Conservation (phyloP, 2,888 invertebrate genomes). For the Tortrix viridana region DNA sequence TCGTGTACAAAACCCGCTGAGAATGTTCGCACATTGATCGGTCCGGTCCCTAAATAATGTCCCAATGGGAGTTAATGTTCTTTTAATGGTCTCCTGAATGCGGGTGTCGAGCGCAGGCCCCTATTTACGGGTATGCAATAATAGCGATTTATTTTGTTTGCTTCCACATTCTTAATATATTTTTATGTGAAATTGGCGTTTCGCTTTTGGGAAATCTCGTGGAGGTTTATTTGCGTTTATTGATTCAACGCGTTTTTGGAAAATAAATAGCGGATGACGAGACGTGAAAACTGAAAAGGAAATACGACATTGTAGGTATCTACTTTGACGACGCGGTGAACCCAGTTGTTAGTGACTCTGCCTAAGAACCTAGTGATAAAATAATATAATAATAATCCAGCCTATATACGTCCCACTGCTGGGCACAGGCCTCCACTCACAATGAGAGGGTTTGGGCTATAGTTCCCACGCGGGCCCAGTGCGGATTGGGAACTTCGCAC, state of each 20-base stretch:
- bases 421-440: too few relatives aligned
- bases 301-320: too few relatives aligned
- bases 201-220: conserved; percentile 15
- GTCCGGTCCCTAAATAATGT: conserved; percentile 14
- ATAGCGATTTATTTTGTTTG: conserved; percentile 16
- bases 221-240: neutral
- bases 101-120: conserved; percentile 5
- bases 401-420: too few relatives aligned
- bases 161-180: conserved; percentile 8
- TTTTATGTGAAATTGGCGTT: conserved; percentile 7
- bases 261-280: too few relatives aligned
- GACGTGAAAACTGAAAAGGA: too few relatives aligned
- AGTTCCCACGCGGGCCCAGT: too few relatives aligned
- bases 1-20: neutral
- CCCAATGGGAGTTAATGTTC: conserved; percentile 20
- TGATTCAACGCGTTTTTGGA: neutral
- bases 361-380: too few relatives aligned
- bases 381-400: too few relatives aligned
- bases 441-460: too few relatives aligned
- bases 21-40: conserved; percentile 15
- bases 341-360: too few relatives aligned
- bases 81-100: conserved; percentile 23
- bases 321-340: too few relatives aligned
- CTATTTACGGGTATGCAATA: conserved; percentile 13
- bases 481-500: too few relatives aligned